Evolutionary conservation across 2,797 vertebrate genomes (phyloP), one percentile per base, ranked within the genome.

Genomic region (Oryzias sinensis): DNA sequence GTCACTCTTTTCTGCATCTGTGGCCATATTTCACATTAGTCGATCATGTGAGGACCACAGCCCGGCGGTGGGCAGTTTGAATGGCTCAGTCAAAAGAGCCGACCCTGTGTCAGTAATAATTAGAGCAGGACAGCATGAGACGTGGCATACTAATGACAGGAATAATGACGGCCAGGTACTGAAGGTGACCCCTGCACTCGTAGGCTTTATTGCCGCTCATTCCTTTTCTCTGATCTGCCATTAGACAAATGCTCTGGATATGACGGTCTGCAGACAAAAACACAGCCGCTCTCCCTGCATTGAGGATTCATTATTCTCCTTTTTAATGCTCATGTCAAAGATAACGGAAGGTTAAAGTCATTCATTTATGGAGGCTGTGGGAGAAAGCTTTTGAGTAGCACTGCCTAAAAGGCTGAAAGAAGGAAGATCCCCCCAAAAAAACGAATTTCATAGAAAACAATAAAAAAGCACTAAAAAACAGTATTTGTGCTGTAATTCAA

Each of bases 21-120:
- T 70, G 86, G 83, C 81, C 72, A 80, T 81, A 81, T 87, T 85
- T 85, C 74, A 82, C 83, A 85, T 88, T 83, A 88, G 82, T 76
- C 72, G 75, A 65, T 77, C 49, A 47, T 66, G 77, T 62, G 78
- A 78, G 74, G 77, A 79, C 79, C 69, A 77, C 72, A 80, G 42
- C 53, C 20, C 17, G 70, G 67, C 55, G 51, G 67, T 69, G 80
- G 82, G 78, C 75, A 73, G 80, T 76, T 68, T 62, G 57, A 58
- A 71, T 65, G 49, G 59, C 66, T 53, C 63, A 44, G 70, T 75
- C 82, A 72, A 70, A 60, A 83, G 85, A 81, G 69, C 67, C 5
- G 55, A 73, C 70, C 63, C 68, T 49, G 68, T 68, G 79, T 82
- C 83, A 65, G 76, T 62, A 37, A 71, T 77, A 74, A 83, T 75